phyloP scores from a whole-genome alignment of 2,113 vertebrate genomes.

The Drymodes brunneopygia region DNA sequence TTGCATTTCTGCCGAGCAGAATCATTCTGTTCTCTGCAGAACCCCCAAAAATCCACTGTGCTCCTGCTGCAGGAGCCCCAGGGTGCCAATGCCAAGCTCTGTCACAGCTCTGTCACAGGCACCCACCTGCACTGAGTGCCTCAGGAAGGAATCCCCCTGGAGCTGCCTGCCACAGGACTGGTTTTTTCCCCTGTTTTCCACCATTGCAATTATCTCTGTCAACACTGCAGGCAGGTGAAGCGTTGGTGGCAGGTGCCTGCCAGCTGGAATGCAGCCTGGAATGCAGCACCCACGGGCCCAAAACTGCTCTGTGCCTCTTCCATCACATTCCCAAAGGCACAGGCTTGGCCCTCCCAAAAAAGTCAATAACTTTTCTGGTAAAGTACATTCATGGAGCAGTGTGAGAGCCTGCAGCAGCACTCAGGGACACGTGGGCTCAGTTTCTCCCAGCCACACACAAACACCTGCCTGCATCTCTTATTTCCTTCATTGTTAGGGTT shows the following conservation, averaged over 20 bases:
- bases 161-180: not conserved
- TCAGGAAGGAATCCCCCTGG: not conserved
- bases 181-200: not conserved
- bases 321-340: not conserved
- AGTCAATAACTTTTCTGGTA: not conserved
- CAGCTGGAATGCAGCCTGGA: slow-evolving; percentile 49
- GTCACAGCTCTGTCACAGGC: not conserved
- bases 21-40: not conserved
- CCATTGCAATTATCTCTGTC: not conserved
- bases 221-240: not conserved
- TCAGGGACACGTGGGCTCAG: rapidly evolving
- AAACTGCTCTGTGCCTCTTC: not conserved
- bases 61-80: not conserved
- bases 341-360: not conserved
- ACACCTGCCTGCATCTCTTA: not conserved
- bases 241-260: not conserved
- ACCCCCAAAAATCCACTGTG: rapidly evolving
- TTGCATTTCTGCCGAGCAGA: not conserved
- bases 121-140: not conserved
- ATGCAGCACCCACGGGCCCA: not conserved
- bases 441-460: not conserved
- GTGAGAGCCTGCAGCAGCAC: not conserved
- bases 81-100: not conserved
- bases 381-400: not conserved
- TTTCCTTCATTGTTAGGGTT: not conserved